Conservation (phyloP, 2,113 vertebrate species). For the Megaceryle maxima region DNA sequence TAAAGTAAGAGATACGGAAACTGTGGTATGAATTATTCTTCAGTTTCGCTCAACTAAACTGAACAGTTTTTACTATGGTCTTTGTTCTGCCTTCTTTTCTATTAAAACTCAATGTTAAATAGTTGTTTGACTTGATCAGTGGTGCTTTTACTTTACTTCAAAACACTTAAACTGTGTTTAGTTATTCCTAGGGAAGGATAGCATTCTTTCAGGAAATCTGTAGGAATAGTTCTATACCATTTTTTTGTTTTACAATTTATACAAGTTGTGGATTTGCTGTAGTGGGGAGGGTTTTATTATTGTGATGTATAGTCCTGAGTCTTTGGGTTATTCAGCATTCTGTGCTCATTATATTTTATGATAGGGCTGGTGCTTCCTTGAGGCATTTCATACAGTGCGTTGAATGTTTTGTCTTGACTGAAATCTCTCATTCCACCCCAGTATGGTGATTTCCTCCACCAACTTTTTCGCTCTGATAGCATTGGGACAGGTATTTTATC, state of each 20-base stretch:
- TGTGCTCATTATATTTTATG: background rate
- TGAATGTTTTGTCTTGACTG: background rate
- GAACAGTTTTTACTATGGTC: background rate
- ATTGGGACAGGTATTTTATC: background rate
- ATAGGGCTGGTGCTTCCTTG: background rate
- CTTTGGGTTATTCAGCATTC: background rate
- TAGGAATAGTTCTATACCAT: background rate
- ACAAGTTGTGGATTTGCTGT: background rate
- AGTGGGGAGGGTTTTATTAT: background rate
- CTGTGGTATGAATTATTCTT: background rate
- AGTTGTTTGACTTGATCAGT: background rate
- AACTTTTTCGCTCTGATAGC: background rate
- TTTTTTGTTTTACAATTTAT: background rate
- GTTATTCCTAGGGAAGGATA: background rate
- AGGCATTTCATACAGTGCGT: background rate
- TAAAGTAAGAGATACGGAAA: background rate
- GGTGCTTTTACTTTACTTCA: background rate
- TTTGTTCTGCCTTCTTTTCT: background rate
- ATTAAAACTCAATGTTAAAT: background rate
- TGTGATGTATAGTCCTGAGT: background rate
- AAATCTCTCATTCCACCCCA: background rate
- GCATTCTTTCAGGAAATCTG: background rate
- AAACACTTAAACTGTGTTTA: background rate
- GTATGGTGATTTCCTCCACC: slow-evolving; percentile 13
- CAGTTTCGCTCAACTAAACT: background rate